Evolutionary conservation across 2,797 vertebrate species (phyloP).

Genomic region (Chiroxiphia lanceolata): DNA sequence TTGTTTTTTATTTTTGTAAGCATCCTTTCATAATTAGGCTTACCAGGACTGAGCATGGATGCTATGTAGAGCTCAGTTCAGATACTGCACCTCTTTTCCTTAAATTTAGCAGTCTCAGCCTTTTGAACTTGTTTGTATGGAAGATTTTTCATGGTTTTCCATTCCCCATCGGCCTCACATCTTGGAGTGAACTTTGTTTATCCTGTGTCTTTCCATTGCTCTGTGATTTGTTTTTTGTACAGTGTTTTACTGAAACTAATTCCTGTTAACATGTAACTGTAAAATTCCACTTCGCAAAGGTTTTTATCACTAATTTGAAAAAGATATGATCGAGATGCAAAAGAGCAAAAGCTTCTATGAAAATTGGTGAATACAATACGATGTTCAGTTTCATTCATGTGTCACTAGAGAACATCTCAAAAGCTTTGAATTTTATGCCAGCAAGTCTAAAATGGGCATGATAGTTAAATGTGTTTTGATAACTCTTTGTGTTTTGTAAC

Average conservation of each 20-base stretch:
- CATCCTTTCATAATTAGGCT: not conserved
- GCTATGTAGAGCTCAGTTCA: not conserved
- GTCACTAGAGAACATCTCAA: constrained; percentile 26
- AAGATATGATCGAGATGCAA: not conserved
- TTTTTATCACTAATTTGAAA: not conserved
- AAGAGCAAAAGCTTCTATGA: constrained; percentile 7
- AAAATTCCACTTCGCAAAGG: not conserved
- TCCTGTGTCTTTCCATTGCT: constrained; percentile 1
- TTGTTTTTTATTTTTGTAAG: not conserved
- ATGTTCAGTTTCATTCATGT: constrained; percentile 42
- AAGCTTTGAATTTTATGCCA: constrained; percentile 59
- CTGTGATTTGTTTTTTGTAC: not conserved
- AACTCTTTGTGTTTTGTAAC: constrained; percentile 35
- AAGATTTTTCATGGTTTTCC: not conserved
- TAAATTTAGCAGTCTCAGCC: not conserved
- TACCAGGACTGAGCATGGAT: not conserved
- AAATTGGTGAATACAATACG: constrained; percentile 14
- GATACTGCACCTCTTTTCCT: not conserved
- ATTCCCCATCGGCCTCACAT: not conserved
- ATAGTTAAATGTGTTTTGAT: constrained; percentile 44
- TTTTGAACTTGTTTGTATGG: not conserved
- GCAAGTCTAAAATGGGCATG: constrained; percentile 5
- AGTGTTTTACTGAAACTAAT: not conserved
- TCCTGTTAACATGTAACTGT: not conserved
- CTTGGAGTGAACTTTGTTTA: not conserved